Conservation (phyloP, 2,888 invertebrate genomes). For the Tenthredo distinguenda region DNA sequence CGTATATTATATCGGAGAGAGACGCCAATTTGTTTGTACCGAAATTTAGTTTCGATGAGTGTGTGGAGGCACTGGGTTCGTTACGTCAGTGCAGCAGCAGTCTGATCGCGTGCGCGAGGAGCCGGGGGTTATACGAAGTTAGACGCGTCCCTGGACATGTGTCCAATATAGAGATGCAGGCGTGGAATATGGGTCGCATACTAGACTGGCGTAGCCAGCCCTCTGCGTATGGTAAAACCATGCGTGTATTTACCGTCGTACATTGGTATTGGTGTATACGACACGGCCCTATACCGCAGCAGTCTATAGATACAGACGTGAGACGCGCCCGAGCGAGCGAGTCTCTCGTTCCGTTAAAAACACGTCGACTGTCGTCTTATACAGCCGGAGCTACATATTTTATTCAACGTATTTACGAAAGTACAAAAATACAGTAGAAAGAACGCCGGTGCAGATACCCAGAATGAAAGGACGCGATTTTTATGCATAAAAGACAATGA, state of each 20-base stretch:
- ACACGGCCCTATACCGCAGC: neutral
- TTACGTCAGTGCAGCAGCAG: conserved; percentile 31
- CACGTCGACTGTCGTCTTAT: neutral
- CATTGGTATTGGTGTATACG: neutral
- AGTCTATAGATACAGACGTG: neutral
- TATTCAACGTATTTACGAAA: neutral
- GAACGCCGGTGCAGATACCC: neutral
- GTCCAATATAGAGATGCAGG: conserved; percentile 71
- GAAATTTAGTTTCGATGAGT: conserved; percentile 9
- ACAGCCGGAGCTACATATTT: neutral
- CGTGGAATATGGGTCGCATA: conserved; percentile 71
- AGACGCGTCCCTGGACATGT: conserved; percentile 64
- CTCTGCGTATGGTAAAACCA: conserved; percentile 58
- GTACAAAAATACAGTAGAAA: neutral
- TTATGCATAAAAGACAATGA: neutral
- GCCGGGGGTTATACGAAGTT: conserved; percentile 58
- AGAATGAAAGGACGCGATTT: neutral
- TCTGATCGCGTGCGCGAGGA: neutral
- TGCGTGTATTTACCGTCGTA: neutral
- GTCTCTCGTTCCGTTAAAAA: neutral
- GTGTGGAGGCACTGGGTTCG: conserved; percentile 3
- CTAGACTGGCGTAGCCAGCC: conserved; percentile 63
- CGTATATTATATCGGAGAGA: neutral
- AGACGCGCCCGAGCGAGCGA: neutral
- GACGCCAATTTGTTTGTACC: neutral